A percentile compares a stretch with the other conserved stretches of the same genome.
phyloP scores from a whole-genome alignment of 2,797 vertebrate species.

The Urocyon cinereoargenteus region DNA sequence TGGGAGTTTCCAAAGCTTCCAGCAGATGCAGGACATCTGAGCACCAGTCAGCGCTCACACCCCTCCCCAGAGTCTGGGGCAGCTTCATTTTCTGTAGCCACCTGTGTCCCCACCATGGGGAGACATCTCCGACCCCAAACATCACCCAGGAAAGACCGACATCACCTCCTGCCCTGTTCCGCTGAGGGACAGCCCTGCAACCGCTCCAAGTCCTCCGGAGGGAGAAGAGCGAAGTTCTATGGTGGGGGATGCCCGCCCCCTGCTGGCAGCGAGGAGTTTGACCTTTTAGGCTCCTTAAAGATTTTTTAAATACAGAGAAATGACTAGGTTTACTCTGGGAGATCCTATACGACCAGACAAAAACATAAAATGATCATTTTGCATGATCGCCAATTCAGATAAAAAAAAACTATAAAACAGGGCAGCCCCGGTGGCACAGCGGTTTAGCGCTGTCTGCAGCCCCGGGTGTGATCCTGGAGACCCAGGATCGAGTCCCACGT shows the following conservation, averaged over 20 bases:
- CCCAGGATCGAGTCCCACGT: too few species aligned
- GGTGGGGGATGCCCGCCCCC: slow-evolving; percentile 83
- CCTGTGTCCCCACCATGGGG: neutral
- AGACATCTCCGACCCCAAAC: neutral
- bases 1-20: neutral
- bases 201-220: rapidly evolving
- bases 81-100: neutral
- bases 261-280: slow-evolving; percentile 79
- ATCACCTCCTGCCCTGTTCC: neutral
- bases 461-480: too few species aligned
- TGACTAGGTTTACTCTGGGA: neutral
- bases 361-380: neutral
- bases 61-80: neutral
- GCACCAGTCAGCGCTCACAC: neutral
- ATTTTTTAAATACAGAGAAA: neutral
- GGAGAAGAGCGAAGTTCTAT: slow-evolving; percentile 39
- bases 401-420: neutral
- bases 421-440: too few species aligned
- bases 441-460: too few species aligned
- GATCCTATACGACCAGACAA: neutral
- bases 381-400: neutral
- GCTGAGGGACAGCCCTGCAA: rapidly evolving
- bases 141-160: neutral
- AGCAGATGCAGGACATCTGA: neutral
- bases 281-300: neutral